Evolutionary conservation across 2,888 invertebrate species (phyloP), one percentile per base, ranked within the genome.

Genomic region (Diogma glabrata): DNA sequence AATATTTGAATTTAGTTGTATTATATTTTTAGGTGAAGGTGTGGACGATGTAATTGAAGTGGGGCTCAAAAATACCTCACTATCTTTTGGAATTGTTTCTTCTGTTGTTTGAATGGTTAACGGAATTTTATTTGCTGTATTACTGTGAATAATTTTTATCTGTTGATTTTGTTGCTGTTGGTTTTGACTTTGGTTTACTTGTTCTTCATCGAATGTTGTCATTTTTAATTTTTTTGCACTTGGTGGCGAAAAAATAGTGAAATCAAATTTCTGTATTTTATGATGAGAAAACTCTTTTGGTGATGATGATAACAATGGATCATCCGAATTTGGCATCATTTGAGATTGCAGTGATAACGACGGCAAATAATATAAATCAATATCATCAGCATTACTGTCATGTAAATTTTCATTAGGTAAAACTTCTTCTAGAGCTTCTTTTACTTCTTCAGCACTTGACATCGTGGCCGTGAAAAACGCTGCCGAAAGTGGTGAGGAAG

Each of bases 311-410:
- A 90, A 67, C 4, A 89, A 67, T 0, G 89, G 89, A 65, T 89
- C 89, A 61, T 89, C 89, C 0, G 88, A 88, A 64, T 89, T 89
- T 10, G 88, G 81, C 84, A 89, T 85, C 77, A 89, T 89, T 61
- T 87, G 84, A 4, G 83, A 84, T 56, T 87, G 83, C 8, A 86
- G 71, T 1, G 77, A 75, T n/a, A 69, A 48, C 0, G 66, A 67
- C 0, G 70, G 71, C 45, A 70, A 57, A 50, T 70, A 70, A 53
- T 70, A 70, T 43, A 70, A 59, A 59, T 70, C 70, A 33, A 71
- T 69, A 8, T 69, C 62, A 47, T 62, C 58, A 50, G 69, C 60
- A 56, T 74, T 72, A 57, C 79, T 76, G 23, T 72, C 71, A 33
- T 74, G 72, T 36, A 78, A 76, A 58, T 79, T 82, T 68, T 86